phyloP scores from a whole-genome alignment of 1,140 invertebrate genomes.

The Pantala flavescens region DNA sequence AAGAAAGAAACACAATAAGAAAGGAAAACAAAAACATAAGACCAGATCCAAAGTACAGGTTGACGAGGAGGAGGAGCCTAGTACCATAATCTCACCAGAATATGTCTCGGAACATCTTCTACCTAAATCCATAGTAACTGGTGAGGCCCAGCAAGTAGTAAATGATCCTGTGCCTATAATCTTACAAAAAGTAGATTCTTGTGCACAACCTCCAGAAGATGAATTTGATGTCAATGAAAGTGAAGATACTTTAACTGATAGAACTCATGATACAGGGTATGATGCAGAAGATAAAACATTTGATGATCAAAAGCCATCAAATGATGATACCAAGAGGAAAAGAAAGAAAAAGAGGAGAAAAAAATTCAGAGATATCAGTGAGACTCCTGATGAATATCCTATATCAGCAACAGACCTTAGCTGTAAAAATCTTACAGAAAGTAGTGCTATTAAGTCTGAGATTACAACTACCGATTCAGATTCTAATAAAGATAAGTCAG shows the following conservation, averaged over 20 bases:
- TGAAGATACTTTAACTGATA: slow-evolving; percentile 29
- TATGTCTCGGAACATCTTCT: too few relatives aligned
- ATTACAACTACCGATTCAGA: neutral
- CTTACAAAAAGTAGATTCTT: too few relatives aligned
- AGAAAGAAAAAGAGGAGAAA: slow-evolving; percentile 45
- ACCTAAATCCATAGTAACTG: too few relatives aligned
- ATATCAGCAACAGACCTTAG: neutral
- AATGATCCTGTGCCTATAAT: too few relatives aligned
- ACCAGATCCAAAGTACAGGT: neutral
- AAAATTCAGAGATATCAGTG: slow-evolving; percentile 32
- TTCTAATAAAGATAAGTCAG: too few relatives aligned
- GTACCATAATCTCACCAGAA: too few relatives aligned
- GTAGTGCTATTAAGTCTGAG: neutral
- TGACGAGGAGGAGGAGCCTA: too few relatives aligned
- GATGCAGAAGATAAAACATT: slow-evolving; percentile 46
- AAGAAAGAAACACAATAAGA: neutral
- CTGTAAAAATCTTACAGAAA: neutral
- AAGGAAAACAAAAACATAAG: neutral
- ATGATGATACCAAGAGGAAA: slow-evolving; percentile 34
- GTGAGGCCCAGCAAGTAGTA: too few relatives aligned
- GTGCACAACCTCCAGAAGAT: neutral
- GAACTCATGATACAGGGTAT: slow-evolving; percentile 40
- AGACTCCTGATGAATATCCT: slow-evolving; percentile 16
- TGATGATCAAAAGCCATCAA: slow-evolving; percentile 38
- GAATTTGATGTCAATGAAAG: slow-evolving; percentile 11